phyloP scores from a whole-genome alignment of 2,888 invertebrate genomes.

The Pediacus dermestoides region DNA sequence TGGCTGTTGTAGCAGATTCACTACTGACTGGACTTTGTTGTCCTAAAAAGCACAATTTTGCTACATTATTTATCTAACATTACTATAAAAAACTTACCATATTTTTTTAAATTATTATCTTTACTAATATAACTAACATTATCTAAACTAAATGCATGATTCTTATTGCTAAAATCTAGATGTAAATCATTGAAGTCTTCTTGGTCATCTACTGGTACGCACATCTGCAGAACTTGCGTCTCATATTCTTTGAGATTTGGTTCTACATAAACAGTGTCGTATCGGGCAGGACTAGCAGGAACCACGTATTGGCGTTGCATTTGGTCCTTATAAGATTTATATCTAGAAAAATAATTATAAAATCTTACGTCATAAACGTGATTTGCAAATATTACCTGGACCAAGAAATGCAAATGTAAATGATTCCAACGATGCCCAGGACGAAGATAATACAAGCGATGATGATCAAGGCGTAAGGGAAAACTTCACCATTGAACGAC shows the following conservation, averaged over 20 bases:
- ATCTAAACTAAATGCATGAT: constrained; percentile 83
- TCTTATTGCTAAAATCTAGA: constrained; percentile 80
- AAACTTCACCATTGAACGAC: constrained; percentile 58
- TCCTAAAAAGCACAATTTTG: constrained; percentile 49
- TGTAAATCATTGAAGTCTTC: constrained; percentile 76
- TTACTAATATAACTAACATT: constrained; percentile 86
- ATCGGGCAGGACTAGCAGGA: constrained; percentile 60
- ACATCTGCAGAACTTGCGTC: constrained; percentile 91
- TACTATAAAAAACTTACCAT: constrained; percentile 51
- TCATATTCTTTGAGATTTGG: constrained; percentile 91
- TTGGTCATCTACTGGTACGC: constrained; percentile 79
- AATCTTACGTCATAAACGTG: no score
- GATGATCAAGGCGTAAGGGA: constrained; percentile 85
- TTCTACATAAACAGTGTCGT: constrained; percentile 68
- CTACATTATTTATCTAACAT: constrained; percentile 8
- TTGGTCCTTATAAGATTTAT: constrained; percentile 81
- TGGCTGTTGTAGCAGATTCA: constrained; percentile 77
- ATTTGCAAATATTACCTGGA: no score
- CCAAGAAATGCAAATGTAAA: constrained; percentile 93
- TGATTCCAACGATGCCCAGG: constrained; percentile 81
- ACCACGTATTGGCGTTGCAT: constrained; percentile 52
- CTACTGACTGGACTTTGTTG: constrained; percentile 79
- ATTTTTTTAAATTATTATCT: constrained; percentile 61
- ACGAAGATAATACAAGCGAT: constrained; percentile 87
- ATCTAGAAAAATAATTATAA: constrained; percentile 53